These are phyloP conservation scores for Parnassius smintheus DNA, from an alignment of 2,888 invertebrate species.

Conservation along the genomic window DNA sequence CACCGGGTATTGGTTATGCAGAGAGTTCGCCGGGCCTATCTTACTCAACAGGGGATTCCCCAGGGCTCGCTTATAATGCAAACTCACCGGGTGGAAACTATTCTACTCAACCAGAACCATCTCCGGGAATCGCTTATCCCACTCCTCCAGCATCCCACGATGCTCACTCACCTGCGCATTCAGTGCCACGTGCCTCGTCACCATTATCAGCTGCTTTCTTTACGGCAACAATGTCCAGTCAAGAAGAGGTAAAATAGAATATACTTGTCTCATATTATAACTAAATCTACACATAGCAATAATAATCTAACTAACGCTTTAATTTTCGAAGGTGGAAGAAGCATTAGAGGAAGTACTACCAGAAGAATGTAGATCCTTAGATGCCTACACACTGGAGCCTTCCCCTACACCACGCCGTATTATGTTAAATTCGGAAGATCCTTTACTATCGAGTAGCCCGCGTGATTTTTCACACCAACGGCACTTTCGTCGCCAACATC, in stretches of 20 bases:
- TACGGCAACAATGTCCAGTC: conserved; percentile 91
- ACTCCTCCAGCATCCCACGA: conserved; percentile 94
- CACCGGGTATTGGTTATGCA: conserved; percentile 77
- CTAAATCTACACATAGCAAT: not conserved
- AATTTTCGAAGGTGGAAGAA: conserved; percentile 84
- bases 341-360: conserved; percentile 92
- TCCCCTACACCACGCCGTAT: conserved; percentile 89
- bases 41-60: conserved; percentile 86
- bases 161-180: conserved; percentile 84
- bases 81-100: conserved; percentile 68
- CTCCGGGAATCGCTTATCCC: conserved; percentile 90
- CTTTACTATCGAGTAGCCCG: conserved; percentile 90
- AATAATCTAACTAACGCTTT: not conserved
- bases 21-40: conserved; percentile 84
- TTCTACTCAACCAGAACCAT: conserved; percentile 71
- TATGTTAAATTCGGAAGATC: conserved; percentile 94
- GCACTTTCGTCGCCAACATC: conserved; percentile 56
- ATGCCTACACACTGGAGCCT: conserved; percentile 83
- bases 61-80: conserved; percentile 64
- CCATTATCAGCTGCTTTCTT: conserved; percentile 92
- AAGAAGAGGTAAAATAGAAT: conserved; percentile 82
- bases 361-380: conserved; percentile 84
- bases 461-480: conserved; percentile 85
- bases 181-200: conserved; percentile 87
- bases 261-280: not conserved